These are phyloP conservation scores for Siniperca knerii DNA, from an alignment of 2,113 vertebrate species.

Conservation along the genomic window DNA sequence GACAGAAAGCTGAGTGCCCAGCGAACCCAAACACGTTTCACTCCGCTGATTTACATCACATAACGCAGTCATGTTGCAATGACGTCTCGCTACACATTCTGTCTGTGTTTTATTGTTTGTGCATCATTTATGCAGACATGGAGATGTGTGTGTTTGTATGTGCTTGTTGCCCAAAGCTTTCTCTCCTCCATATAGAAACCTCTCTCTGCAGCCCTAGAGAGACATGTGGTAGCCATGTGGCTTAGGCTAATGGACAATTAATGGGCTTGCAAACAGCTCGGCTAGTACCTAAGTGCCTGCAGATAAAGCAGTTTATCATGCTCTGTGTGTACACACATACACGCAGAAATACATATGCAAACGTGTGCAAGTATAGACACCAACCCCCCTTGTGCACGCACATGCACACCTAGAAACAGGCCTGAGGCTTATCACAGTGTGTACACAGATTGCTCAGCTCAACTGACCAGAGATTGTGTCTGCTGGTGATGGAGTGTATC, in stretches of 20 bases:
- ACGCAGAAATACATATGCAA: constrained; percentile 23
- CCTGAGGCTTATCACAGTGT: constrained; percentile 41
- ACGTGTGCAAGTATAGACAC: background rate
- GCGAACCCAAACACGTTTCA: constrained; percentile 4
- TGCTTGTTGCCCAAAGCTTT: constrained; percentile 19
- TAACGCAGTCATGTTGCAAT: background rate
- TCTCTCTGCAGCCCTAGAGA: constrained; percentile 31
- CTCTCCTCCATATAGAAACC: constrained; percentile 34
- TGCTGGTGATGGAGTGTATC: constrained; percentile 14
- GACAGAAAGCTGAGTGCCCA: constrained; percentile 3
- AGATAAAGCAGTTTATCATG: constrained; percentile 57
- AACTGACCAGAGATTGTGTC: constrained; percentile 33
- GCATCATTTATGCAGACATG: background rate
- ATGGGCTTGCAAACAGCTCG: constrained; percentile 75
- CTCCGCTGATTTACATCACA: constrained; percentile 17
- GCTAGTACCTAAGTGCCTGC: constrained; percentile 48
- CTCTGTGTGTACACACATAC: constrained; percentile 24
- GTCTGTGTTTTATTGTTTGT: constrained; percentile 14
- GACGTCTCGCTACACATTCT: background rate
- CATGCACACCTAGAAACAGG: background rate
- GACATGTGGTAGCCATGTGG: constrained; percentile 55
- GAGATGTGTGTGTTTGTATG: background rate
- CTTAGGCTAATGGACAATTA: constrained; percentile 78
- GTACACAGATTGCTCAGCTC: constrained; percentile 49
- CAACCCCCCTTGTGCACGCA: background rate